Evolutionary conservation across 2,888 invertebrate species (phyloP), one percentile per base, ranked within the genome.

Genomic region (Ommatoiulus sabulosus): DNA sequence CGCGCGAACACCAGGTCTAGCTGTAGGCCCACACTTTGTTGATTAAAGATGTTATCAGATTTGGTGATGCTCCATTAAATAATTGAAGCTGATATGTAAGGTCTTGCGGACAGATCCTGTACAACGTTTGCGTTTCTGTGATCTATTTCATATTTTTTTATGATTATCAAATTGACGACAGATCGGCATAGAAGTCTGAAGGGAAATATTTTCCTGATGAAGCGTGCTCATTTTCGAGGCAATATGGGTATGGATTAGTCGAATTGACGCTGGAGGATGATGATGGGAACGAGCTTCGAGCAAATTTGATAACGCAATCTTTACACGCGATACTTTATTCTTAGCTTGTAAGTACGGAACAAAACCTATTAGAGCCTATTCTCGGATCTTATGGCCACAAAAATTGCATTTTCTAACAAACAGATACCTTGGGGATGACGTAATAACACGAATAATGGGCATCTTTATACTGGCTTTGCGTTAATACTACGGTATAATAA

Each of bases 41-140:
- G 24, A 72, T 72, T 72, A 72, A 72, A 72, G 72, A n/a, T 72
- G 72, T 72, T 72, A 72, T 72, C 72, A 24, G 72, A 24, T 72
- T 24, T 20, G 20, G 72, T 72, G n/a, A 72, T 24, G 20, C 8
- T 72, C 72, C 72, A 24, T 72, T 72, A 72, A 72, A 24, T 72
- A 72, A 24, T 72, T 72, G 63, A 63, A 63, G n/a, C 63, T 6
- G n/a, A 63, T 63, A 63, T 63, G 17, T 17, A 24, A n/a, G 72
- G 72, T 5, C 24, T 72, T 72, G 24, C 72, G 8, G 72, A 7
- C n/a, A 4, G 72, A 72, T 8, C 72, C 7, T 24, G 7, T 72
- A 24, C 24, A 8, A 24, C 24, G 24, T n/a, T n/a, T 72, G 10
- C 3, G 72, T 72, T 72, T 72, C 24, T 72, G 17, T 72, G 24